Conservation (phyloP, 2,888 invertebrate genomes). For the Ochropleura leucogaster region DNA sequence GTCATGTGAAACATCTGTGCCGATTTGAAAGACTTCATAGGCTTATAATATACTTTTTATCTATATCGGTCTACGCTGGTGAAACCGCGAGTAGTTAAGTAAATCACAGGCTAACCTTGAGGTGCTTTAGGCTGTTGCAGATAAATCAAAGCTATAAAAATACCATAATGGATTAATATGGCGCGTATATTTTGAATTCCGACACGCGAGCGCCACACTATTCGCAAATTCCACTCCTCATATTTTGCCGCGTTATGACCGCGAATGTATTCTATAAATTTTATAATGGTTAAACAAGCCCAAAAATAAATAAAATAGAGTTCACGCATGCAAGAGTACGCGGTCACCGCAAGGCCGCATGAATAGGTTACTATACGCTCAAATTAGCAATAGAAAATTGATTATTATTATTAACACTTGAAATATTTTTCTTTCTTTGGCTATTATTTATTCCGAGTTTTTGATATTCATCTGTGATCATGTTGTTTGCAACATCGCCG, state of each 20-base stretch:
- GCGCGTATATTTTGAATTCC: background rate
- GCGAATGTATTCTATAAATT: background rate
- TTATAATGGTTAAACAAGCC: background rate
- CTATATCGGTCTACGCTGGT: too few species aligned
- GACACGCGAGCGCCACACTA: background rate
- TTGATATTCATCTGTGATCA: too few species aligned
- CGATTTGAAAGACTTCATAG: too few species aligned
- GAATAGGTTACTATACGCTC: background rate
- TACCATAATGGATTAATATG: background rate
- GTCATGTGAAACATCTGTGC: too few species aligned
- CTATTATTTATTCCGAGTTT: too few species aligned
- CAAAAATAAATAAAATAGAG: background rate
- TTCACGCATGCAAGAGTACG: background rate
- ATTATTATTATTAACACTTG: too few species aligned
- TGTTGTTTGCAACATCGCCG: too few species aligned
- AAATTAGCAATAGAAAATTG: too few species aligned
- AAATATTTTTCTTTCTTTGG: too few species aligned
- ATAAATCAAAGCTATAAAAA: constrained; percentile 2
- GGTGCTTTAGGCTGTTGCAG: background rate
- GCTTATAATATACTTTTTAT: too few species aligned
- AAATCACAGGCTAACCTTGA: background rate
- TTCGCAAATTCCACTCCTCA: background rate
- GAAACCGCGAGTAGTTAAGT: background rate
- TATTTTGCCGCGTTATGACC: background rate
- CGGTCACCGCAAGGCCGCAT: background rate